Conservation (phyloP, 2,797 vertebrate genomes). For the Echiichthys vipera region DNA sequence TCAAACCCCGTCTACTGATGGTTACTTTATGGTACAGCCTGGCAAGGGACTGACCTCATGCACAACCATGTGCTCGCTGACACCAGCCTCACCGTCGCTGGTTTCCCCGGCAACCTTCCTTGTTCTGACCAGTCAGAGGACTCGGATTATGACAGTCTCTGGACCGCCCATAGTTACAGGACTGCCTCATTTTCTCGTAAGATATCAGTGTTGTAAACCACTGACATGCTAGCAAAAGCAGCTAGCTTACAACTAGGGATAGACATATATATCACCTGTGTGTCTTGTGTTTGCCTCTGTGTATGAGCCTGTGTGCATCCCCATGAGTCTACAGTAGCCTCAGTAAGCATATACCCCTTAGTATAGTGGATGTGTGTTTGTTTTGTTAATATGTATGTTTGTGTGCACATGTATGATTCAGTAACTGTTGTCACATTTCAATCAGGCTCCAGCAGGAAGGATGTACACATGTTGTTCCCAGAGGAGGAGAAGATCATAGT, state of each 20-base stretch:
- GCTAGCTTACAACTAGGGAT: background rate
- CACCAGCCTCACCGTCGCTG: constrained; percentile 88
- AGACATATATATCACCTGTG: background rate
- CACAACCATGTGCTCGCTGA: constrained; percentile 99
- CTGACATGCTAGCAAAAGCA: background rate
- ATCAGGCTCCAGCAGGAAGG: constrained; percentile 92
- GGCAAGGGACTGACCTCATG: constrained; percentile 99
- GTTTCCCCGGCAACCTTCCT: constrained; percentile 90
- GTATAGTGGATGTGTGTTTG: background rate
- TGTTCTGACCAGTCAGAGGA: constrained; percentile 94
- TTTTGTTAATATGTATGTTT: background rate
- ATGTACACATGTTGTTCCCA: constrained; percentile 93
- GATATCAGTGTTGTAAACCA: constrained; percentile 66
- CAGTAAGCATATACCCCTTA: background rate
- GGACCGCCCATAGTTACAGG: constrained; percentile 98
- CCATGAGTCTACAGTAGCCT: constrained; percentile 6
- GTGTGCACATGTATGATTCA: background rate
- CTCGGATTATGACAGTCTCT: constrained; percentile 99
- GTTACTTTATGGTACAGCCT: constrained; percentile 84
- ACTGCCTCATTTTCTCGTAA: constrained; percentile 97
- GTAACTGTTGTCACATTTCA: background rate
- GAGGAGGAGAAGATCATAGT: constrained; percentile 97
- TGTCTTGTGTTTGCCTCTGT: constrained; percentile 26
- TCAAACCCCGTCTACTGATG: constrained; percentile 13
- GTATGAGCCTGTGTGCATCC: background rate